Evolutionary conservation across 2,113 vertebrate genomes (phyloP).

Genomic region (Larimichthys polyactis): DNA sequence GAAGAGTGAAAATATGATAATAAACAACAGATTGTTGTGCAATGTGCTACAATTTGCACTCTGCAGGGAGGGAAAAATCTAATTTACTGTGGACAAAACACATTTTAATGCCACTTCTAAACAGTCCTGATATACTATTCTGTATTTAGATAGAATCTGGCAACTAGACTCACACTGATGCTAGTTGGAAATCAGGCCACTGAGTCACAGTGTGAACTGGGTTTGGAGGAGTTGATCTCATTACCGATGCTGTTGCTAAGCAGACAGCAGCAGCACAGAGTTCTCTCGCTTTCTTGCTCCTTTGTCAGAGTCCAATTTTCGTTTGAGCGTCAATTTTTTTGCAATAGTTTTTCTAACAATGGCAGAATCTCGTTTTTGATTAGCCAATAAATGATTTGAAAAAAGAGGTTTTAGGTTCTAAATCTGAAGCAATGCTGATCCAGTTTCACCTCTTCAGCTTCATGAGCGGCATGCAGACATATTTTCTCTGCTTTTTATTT

Average conservation of each 20-base stretch:
- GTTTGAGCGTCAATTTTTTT: neutral
- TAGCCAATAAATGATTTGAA: too few species aligned
- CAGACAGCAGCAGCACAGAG: slow-evolving; percentile 33
- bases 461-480: too few species aligned
- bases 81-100: neutral
- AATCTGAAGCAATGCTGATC: neutral
- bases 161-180: neutral
- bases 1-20: neutral
- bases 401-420: neutral
- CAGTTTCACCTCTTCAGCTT: neutral
- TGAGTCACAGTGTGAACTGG: slow-evolving; percentile 32
- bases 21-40: neutral
- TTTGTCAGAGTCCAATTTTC: neutral
- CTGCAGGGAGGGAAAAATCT: neutral
- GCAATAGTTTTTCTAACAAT: neutral
- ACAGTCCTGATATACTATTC: neutral
- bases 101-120: neutral
- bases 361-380: too few species aligned
- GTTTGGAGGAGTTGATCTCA: slow-evolving; percentile 26
- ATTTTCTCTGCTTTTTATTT: neutral
- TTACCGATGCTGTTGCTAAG: slow-evolving; percentile 54
- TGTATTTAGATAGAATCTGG: slow-evolving; percentile 8
- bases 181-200: slow-evolving; percentile 8
- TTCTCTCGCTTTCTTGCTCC: neutral
- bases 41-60: neutral